Conservation (phyloP, 2,113 vertebrate species). For the Petrocephalus zakoni region DNA sequence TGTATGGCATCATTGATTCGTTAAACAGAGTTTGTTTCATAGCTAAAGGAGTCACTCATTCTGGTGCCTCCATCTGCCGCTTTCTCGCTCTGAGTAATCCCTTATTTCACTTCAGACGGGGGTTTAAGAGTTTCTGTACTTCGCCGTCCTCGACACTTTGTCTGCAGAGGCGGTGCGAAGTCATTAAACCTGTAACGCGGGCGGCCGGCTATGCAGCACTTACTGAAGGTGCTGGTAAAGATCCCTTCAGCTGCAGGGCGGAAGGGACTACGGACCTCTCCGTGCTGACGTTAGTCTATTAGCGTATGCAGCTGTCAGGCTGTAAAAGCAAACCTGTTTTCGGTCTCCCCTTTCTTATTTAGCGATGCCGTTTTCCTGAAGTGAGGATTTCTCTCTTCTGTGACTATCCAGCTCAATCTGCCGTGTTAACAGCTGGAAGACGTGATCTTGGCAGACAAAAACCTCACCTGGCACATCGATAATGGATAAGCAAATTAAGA, state of each 20-base stretch:
- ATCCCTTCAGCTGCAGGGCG: not conserved
- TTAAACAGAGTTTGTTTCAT: not conserved
- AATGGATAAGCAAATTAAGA: not conserved
- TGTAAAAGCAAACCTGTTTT: not conserved
- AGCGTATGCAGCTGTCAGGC: not conserved
- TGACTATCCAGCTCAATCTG: not conserved
- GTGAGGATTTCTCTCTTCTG: not conserved
- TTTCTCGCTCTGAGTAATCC: not conserved
- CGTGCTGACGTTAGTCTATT: not conserved
- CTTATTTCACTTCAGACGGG: not conserved
- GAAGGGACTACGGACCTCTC: not conserved
- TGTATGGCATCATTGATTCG: not conserved
- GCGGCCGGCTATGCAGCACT: not conserved
- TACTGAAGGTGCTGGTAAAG: not conserved
- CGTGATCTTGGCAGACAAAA: not conserved
- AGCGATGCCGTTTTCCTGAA: not conserved
- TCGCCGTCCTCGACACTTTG: not conserved
- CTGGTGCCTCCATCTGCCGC: not conserved
- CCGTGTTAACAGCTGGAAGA: not conserved
- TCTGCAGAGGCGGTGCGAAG: not conserved
- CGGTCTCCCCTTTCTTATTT: not conserved
- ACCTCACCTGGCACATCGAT: not conserved
- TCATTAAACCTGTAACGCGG: conserved; percentile 1
- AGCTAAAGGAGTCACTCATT: not conserved
- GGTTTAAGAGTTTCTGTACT: conserved; percentile 3